phyloP scores from a whole-genome alignment of 2,797 vertebrate species.

The Thamnophis elegans region DNA sequence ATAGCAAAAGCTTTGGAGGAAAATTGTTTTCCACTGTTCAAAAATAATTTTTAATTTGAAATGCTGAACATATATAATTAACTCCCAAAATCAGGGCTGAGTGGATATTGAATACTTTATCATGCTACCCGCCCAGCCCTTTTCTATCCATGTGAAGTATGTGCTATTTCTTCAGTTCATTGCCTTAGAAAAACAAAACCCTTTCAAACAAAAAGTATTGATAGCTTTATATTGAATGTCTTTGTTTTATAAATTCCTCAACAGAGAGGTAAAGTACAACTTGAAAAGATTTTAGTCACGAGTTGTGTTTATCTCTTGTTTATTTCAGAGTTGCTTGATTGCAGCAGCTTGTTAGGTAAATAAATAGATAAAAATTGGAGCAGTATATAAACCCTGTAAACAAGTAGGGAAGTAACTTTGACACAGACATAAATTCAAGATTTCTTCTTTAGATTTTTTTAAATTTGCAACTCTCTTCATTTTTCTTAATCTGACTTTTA shows the following conservation, averaged over 20 bases:
- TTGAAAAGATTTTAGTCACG: constrained; percentile 17
- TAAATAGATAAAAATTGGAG: not conserved
- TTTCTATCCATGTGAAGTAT: constrained; percentile 4
- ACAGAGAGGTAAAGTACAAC: constrained; percentile 33
- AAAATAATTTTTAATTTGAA: constrained; percentile 20
- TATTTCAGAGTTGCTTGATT: not conserved
- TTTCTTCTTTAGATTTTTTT: constrained; percentile 26
- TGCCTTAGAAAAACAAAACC: constrained; percentile 31
- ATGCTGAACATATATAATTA: constrained; percentile 2
- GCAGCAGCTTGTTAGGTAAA: not conserved
- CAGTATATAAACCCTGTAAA: not conserved
- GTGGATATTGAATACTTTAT: constrained; percentile 13
- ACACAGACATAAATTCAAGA: constrained; percentile 33
- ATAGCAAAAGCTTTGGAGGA: not conserved
- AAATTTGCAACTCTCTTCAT: constrained; percentile 26
- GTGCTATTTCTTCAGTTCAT: not conserved
- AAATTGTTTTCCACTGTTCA: not conserved
- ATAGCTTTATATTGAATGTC: constrained; percentile 33
- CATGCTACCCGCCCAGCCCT: not conserved
- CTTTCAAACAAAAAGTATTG: constrained; percentile 42
- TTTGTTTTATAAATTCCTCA: constrained; percentile 22
- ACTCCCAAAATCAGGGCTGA: not conserved
- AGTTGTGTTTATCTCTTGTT: constrained; percentile 33
- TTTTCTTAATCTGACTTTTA: constrained; percentile 35
- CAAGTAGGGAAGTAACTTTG: not conserved